A percentile compares a stretch with the other conserved stretches of the same genome.
Conservation (phyloP, 2,797 vertebrate genomes). For the Buceros bicornis region DNA sequence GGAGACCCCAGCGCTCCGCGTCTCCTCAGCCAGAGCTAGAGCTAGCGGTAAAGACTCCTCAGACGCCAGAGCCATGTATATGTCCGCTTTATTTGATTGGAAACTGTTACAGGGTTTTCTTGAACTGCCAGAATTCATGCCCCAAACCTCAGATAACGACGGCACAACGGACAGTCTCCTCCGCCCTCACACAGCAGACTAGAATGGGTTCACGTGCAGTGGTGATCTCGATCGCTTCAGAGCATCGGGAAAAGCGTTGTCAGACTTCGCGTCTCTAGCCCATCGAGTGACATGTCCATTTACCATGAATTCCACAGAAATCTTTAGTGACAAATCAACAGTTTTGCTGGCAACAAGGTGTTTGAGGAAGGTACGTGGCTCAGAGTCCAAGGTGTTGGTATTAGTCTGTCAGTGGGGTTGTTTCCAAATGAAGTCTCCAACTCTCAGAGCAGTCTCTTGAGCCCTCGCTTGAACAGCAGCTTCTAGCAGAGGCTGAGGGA, state of each 20-base stretch:
- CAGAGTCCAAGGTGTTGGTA: conserved; percentile 54
- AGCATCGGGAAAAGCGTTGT: conserved; percentile 46
- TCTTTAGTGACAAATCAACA: conserved; percentile 52
- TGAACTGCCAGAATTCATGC: conserved; percentile 78
- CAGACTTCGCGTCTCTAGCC: conserved; percentile 67
- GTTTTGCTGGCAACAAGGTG: conserved; percentile 62
- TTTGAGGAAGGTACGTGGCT: conserved; percentile 68
- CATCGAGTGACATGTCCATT: conserved; percentile 58
- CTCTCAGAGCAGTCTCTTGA: conserved; percentile 39
- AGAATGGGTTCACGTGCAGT: conserved; percentile 72
- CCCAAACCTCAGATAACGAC: conserved; percentile 69
- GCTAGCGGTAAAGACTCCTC: conserved; percentile 41
- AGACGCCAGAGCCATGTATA: conserved; percentile 65
- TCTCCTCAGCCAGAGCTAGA: background rate
- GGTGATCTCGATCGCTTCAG: conserved; percentile 63
- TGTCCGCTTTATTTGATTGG: conserved; percentile 80
- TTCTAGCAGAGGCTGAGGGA: conserved; percentile 53
- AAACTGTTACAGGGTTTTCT: conserved; percentile 81
- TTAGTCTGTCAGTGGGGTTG: conserved; percentile 50
- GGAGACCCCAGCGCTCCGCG: background rate
- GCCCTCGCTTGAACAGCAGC: conserved; percentile 64
- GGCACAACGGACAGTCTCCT: conserved; percentile 79
- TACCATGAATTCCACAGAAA: conserved; percentile 58
- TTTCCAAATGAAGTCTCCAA: conserved; percentile 66
- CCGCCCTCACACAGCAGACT: conserved; percentile 76